A percentile compares a stretch with the other conserved stretches of the same genome.
Evolutionary conservation across 2,113 vertebrate species (phyloP).

Genomic region (pig (Sus scrofa)): DNA sequence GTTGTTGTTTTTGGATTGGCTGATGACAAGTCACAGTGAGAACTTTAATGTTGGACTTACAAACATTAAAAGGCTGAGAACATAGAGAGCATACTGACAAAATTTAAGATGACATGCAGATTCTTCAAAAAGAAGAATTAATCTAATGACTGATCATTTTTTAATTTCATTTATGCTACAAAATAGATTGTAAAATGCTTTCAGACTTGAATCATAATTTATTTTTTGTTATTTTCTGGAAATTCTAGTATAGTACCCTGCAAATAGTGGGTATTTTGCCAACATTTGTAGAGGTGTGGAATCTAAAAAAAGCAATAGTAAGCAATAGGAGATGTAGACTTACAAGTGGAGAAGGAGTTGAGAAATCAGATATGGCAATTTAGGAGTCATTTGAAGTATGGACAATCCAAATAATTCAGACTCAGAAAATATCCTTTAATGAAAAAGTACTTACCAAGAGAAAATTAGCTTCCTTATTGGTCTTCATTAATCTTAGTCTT

Average conservation of each 20-base stretch:
- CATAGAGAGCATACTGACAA: background rate
- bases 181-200: background rate
- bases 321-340: background rate
- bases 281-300: background rate
- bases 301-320: no score
- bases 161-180: background rate
- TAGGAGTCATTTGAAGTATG: background rate
- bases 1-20: background rate
- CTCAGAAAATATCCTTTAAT: background rate
- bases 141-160: background rate
- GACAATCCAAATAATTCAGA: slow-evolving; percentile 31
- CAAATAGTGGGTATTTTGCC: background rate
- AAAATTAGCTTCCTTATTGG: background rate
- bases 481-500: slow-evolving; percentile 47
- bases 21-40: background rate
- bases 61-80: background rate
- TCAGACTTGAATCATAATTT: background rate
- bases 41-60: background rate
- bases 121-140: background rate
- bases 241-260: background rate
- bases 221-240: background rate
- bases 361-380: background rate
- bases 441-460: background rate
- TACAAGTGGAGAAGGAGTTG: background rate
- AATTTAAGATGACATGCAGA: background rate